Evolutionary conservation across 1,140 invertebrate genomes (phyloP), one percentile per base, ranked within the genome.

Genomic region (Eumaeus atala): DNA sequence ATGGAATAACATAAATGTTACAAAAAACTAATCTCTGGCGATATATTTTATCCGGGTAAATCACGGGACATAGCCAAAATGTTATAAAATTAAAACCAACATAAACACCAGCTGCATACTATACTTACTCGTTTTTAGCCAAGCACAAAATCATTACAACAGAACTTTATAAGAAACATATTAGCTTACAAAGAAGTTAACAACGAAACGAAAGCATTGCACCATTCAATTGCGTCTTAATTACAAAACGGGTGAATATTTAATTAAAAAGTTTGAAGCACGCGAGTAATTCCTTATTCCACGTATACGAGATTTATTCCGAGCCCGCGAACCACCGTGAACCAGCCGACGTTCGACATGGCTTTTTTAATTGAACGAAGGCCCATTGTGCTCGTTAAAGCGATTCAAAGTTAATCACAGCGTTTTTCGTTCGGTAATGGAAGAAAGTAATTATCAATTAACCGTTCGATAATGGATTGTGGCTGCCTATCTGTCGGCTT

Each of bases 381-480:
- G 64, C 71, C 79, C 74, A 81, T 84, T 84, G 80, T 85, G 72
- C 71, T 81, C 77, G 80, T 86, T 85, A 84, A 81, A 84, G 65
- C 76, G 74, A 84, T 84, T 86, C 77, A 68, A 73, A 80, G 76
- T 86, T 83, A 78, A 83, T 84, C 78, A 83, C 79, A 72, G 71
- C 67, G 73, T 84, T 86, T 86, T 84, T 86, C 75, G 74, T 82
- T 73, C 73, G 60, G 67, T 83, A 86, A 84, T 84, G 77, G 77
- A 84, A 83, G 80, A 86, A 84, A 83, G 78, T 84, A 86, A 83
- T 86, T 83, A 84, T 84, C 80, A 86, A 86, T 86, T 84, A 86
- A 84, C 80, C 71, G 76, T 58, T 64, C 73, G 79, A 77, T 86
- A 86, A 84, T 86, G 74, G 82, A 86, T 86, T 78, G 78, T 66